These are phyloP conservation scores for Dipodomys stephensi DNA, from an alignment of 2,113 vertebrate genomes.

Conservation along the genomic window DNA sequence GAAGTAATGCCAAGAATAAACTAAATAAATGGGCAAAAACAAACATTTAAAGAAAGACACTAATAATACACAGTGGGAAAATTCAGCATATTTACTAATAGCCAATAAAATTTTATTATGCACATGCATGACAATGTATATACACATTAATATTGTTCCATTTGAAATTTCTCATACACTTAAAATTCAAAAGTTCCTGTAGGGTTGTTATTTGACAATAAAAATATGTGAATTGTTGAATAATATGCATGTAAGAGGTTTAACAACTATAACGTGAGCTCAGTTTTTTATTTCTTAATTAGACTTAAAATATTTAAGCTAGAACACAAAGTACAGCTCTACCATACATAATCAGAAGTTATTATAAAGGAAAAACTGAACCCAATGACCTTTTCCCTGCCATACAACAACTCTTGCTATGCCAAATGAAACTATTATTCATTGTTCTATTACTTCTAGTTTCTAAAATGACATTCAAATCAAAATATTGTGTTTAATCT, in stretches of 20 bases:
- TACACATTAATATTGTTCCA: neutral
- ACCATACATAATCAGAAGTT: neutral
- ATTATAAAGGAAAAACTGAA: neutral
- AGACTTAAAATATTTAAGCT: conserved; percentile 30
- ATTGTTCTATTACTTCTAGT: neutral
- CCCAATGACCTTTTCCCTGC: neutral
- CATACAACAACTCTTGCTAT: neutral
- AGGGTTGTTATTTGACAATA: neutral
- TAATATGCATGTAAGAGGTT: neutral
- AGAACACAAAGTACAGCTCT: neutral
- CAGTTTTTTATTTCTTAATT: conserved; percentile 11
- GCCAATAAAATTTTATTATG: neutral
- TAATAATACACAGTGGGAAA: neutral
- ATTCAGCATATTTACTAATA: neutral
- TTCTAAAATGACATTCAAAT: neutral
- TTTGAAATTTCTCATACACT: neutral
- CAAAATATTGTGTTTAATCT: neutral
- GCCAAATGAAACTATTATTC: neutral
- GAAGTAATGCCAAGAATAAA: neutral
- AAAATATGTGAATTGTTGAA: neutral
- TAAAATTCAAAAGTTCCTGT: conserved; percentile 1
- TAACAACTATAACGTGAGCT: neutral
- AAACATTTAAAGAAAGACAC: neutral
- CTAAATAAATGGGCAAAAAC: neutral
- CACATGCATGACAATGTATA: neutral